Percentiles rank a stretch among this genome's conserved stretches.
Evolutionary conservation across 2,888 invertebrate genomes (phyloP).

Genomic region (Sminthurides aquaticus): DNA sequence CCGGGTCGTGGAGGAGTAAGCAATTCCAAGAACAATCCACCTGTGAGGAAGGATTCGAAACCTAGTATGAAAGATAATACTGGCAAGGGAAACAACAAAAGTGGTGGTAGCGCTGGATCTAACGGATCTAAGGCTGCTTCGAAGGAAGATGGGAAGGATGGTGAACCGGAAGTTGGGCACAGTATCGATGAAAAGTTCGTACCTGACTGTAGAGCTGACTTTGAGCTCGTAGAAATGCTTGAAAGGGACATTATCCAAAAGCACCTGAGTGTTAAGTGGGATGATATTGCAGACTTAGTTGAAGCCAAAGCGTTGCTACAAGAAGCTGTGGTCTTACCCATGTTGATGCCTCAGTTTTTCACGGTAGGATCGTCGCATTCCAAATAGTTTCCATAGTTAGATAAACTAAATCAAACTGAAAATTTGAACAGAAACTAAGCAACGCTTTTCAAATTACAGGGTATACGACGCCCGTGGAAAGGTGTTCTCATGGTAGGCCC

Average conservation of each 20-base stretch:
- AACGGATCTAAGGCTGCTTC: neutral
- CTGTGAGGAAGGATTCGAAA: conserved; percentile 13
- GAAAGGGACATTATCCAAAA: conserved; percentile 95
- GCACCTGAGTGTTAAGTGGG: conserved; percentile 93
- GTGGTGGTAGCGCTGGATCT: conserved; percentile 14
- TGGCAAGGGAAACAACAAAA: conserved; percentile 16
- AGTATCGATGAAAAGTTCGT: conserved; percentile 76
- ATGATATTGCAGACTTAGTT: conserved; percentile 80
- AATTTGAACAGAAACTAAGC: no score
- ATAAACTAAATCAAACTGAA: neutral
- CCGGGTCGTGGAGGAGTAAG: conserved; percentile 14
- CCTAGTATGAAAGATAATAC: conserved; percentile 12
- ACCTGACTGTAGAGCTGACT: conserved; percentile 65
- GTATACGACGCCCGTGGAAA: conserved; percentile 92
- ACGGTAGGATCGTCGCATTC: no score
- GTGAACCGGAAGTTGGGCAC: conserved; percentile 49
- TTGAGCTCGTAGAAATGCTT: conserved; percentile 85
- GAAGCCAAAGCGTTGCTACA: conserved; percentile 85
- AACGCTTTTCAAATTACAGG: no score
- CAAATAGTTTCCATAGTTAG: neutral
- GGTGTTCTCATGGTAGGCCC: conserved; percentile 72
- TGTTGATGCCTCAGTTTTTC: conserved; percentile 98
- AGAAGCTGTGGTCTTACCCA: conserved; percentile 94
- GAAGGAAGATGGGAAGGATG: conserved; percentile 55
- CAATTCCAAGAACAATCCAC: conserved; percentile 18